Evolutionary conservation across 2,888 invertebrate species (phyloP).

Genomic region (Nephrotoma guestfalica): DNA sequence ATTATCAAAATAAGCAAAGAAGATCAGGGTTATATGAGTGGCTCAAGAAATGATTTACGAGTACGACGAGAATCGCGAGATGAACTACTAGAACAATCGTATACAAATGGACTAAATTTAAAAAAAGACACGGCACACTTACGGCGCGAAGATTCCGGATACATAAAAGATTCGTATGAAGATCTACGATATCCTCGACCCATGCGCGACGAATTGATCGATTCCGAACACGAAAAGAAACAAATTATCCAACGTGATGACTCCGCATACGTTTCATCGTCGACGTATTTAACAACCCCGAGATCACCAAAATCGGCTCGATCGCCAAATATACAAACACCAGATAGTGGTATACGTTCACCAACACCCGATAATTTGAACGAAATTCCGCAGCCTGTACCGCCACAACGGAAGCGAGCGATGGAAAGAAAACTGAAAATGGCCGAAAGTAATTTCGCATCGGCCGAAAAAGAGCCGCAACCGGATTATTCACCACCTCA

Average conservation of each 20-base stretch:
- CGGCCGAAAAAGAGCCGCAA: constrained; percentile 41
- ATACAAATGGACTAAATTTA: background rate
- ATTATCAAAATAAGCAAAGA: constrained; percentile 22
- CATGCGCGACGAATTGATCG: constrained; percentile 31
- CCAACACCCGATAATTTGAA: constrained; percentile 15
- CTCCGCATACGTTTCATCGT: constrained; percentile 41
- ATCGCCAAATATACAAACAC: constrained; percentile 20
- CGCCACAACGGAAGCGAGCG: constrained; percentile 50
- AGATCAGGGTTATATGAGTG: constrained; percentile 21
- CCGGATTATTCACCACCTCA: constrained; percentile 56
- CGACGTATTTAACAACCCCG: constrained; percentile 41
- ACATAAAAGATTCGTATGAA: constrained; percentile 19
- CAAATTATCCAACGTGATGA: constrained; percentile 39
- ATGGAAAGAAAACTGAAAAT: constrained; percentile 32
- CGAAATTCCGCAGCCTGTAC: constrained; percentile 36
- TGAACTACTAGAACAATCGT: constrained; percentile 14
- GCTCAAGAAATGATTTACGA: constrained; percentile 21
- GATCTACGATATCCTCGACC: constrained; percentile 14
- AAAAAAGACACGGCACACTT: constrained; percentile 12
- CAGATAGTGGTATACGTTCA: constrained; percentile 16
- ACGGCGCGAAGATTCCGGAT: constrained; percentile 21
- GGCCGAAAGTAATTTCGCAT: background rate
- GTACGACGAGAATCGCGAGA: constrained; percentile 19
- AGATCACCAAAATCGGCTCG: constrained; percentile 34
- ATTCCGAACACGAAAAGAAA: constrained; percentile 35